Conservation (phyloP, 2,888 invertebrate species). For the Lithosia quadra region DNA sequence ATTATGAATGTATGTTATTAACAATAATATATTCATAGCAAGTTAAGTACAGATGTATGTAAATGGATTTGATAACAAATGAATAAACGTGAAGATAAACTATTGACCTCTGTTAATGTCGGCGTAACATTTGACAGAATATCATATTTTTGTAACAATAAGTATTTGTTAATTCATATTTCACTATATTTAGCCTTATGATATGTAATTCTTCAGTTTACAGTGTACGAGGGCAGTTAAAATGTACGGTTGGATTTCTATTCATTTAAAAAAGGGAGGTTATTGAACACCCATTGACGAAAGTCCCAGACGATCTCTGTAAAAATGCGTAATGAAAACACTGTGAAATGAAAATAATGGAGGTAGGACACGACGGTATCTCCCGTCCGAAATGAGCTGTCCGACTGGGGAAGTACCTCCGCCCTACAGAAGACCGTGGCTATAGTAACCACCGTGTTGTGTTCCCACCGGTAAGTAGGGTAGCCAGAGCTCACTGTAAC, state of each 20-base stretch:
- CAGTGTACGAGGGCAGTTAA: slow-evolving; percentile 18
- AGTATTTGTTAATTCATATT: slow-evolving; percentile 24
- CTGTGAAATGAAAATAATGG: background rate
- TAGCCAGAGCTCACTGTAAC: no score
- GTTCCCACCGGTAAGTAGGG: no score
- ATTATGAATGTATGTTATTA: background rate
- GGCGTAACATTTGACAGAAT: slow-evolving; percentile 21
- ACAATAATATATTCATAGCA: slow-evolving; percentile 6
- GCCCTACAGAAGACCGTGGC: no score
- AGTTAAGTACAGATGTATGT: slow-evolving; percentile 1
- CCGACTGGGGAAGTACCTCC: no score
- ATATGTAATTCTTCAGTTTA: slow-evolving; percentile 26
- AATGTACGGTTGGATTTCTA: background rate
- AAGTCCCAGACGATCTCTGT: background rate
- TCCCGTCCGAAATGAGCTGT: no score
- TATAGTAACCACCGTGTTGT: no score
- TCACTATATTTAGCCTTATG: slow-evolving; percentile 35
- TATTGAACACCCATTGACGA: background rate
- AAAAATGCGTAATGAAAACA: background rate
- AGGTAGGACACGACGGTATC: no score
- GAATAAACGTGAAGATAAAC: slow-evolving; percentile 33
- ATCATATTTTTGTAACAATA: slow-evolving; percentile 44
- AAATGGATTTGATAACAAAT: slow-evolving; percentile 37
- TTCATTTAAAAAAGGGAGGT: no score
- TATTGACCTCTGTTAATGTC: slow-evolving; percentile 33